Percentiles rank a stretch among this genome's conserved stretches.
These are phyloP conservation scores for Amphipoea oculea DNA, from an alignment of 2,888 invertebrate genomes.

Conservation along the genomic window DNA sequence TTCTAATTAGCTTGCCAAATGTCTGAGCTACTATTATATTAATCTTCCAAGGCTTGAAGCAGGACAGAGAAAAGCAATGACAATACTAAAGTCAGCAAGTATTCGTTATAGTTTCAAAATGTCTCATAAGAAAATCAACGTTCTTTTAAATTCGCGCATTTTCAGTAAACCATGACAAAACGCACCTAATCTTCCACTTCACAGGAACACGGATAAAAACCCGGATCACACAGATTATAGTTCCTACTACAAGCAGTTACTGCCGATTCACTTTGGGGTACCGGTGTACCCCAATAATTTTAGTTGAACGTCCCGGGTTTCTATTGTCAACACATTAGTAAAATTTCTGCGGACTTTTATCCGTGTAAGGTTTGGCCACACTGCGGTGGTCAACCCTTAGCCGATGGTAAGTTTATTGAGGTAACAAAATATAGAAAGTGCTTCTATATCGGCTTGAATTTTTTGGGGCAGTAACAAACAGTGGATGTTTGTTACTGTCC, in stretches of 20 bases:
- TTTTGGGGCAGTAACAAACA: neutral
- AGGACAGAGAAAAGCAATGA: neutral
- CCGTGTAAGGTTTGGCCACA: slow-evolving; percentile 33
- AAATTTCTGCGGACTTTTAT: slow-evolving; percentile 65
- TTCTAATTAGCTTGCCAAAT: neutral
- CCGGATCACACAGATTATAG: slow-evolving; percentile 30
- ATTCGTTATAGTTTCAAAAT: neutral
- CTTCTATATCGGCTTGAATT: slow-evolving; percentile 11
- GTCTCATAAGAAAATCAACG: neutral
- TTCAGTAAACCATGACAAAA: neutral
- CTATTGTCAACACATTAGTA: slow-evolving; percentile 65
- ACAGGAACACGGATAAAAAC: slow-evolving; percentile 38
- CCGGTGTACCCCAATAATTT: slow-evolving; percentile 59
- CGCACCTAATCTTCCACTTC: neutral
- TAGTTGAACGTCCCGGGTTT: slow-evolving; percentile 25
- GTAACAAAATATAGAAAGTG: slow-evolving; percentile 24
- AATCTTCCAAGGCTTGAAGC: neutral
- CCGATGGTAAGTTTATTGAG: slow-evolving; percentile 40
- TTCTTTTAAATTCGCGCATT: no score
- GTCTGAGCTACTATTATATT: neutral
- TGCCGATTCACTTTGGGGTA: slow-evolving; percentile 33
- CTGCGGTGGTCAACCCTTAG: slow-evolving; percentile 43
- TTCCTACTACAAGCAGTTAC: slow-evolving; percentile 45
- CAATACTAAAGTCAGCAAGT: neutral
- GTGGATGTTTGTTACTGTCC: neutral